These are phyloP conservation scores for Coptodon rendalli DNA, from an alignment of 2,113 vertebrate genomes.

Conservation along the genomic window DNA sequence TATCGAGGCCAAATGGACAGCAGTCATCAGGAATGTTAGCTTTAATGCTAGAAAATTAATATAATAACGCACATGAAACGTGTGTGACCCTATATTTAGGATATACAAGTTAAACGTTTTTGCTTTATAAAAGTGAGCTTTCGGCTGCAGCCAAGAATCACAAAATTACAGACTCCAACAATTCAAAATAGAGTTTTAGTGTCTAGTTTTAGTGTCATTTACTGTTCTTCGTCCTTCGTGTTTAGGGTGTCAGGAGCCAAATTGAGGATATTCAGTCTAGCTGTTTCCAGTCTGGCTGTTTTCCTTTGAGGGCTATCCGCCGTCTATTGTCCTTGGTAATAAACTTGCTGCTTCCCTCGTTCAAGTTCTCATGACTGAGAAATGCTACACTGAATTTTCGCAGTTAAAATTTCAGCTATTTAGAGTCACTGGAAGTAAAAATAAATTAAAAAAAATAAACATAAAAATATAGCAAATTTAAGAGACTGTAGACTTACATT, in stretches of 20 bases:
- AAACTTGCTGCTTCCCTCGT: constrained; percentile 90
- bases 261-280: constrained; percentile 79
- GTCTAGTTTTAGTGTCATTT: constrained; percentile 39
- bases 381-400: not conserved
- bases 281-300: constrained; percentile 48
- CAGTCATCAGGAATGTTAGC: not conserved
- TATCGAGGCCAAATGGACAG: not conserved
- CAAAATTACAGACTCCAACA: not conserved
- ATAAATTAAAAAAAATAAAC: not conserved
- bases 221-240: constrained; percentile 67
- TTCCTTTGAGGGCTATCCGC: constrained; percentile 79
- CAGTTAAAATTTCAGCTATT: not conserved
- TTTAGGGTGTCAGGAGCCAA: constrained; percentile 89
- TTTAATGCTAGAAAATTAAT: not conserved
- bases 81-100: not conserved
- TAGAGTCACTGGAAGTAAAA: not conserved
- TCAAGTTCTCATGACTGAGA: constrained; percentile 71
- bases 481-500: not conserved
- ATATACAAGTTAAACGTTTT: not conserved
- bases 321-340: constrained; percentile 98
- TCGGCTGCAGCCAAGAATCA: not conserved
- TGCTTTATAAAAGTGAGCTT: not conserved
- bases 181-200: constrained; percentile 20
- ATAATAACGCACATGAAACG: not conserved
- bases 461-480: not conserved